phyloP scores from a whole-genome alignment of 2,797 vertebrate genomes.

The Pachyuromys duprasi region DNA sequence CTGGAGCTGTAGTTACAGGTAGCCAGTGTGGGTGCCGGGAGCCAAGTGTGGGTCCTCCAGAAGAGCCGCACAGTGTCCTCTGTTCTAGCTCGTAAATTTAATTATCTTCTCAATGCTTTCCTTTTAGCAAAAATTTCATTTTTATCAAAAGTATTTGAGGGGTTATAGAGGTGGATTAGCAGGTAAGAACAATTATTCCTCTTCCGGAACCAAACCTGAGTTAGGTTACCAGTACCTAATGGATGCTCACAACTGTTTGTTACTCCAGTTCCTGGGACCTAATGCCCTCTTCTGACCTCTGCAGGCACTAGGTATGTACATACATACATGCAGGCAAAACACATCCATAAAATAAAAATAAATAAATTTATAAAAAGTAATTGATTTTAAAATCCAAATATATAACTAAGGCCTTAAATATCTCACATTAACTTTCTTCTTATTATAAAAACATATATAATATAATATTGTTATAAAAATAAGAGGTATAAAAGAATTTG shows the following conservation, averaged over 20 bases:
- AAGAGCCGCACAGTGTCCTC: background rate
- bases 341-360: background rate
- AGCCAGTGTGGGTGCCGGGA: background rate
- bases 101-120: background rate
- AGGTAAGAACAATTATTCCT: background rate
- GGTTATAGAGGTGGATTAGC: background rate
- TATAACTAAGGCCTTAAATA: background rate
- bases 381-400: constrained; percentile 53
- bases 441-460: constrained; percentile 17
- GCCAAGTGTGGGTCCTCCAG: no score
- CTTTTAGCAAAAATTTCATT: constrained; percentile 19
- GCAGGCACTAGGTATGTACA: background rate
- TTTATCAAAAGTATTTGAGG: background rate
- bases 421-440: background rate
- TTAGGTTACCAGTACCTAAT: background rate
- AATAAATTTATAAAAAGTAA: background rate
- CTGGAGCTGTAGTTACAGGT: background rate
- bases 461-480: constrained; percentile 53
- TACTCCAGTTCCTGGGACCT: background rate
- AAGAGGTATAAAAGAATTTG: constrained; percentile 20
- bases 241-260: background rate
- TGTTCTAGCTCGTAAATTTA: background rate
- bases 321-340: background rate
- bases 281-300: background rate
- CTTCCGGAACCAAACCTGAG: background rate